These are phyloP conservation scores for Zoroaster sp. DNA, from an alignment of 53 echinoderm and acorn worm species.

Conservation along the genomic window DNA sequence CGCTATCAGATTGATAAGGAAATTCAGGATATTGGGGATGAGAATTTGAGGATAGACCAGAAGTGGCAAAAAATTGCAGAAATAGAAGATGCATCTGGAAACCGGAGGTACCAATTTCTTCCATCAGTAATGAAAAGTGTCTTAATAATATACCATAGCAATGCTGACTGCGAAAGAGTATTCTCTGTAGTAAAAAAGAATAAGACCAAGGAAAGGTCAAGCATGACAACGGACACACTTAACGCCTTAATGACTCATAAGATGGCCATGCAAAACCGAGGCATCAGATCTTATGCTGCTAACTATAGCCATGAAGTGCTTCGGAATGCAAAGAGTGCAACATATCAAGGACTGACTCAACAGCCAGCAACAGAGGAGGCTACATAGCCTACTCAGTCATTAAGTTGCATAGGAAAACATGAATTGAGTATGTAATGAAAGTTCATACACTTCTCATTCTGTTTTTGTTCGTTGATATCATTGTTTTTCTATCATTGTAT, in stretches of 20 bases:
- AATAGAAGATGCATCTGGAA: slow-evolving; percentile 1
- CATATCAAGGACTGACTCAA: no score
- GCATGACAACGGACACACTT: not conserved
- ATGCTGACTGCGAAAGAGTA: slow-evolving; percentile 36
- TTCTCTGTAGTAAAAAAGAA: slow-evolving; percentile 43
- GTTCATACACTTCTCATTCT: no score
- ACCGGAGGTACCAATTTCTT: slow-evolving; percentile 27
- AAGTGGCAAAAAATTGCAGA: slow-evolving; percentile 48
- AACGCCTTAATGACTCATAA: slow-evolving; percentile 33
- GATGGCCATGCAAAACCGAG: slow-evolving; percentile 12
- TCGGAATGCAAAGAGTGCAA: no score
- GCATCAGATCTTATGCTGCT: not conserved
- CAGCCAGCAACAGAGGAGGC: no score
- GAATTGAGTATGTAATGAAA: no score
- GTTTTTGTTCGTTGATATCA: no score
- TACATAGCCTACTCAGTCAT: no score
- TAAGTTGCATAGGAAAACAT: no score
- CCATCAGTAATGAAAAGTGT: slow-evolving; percentile 38
- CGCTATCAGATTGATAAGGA: slow-evolving; percentile 39
- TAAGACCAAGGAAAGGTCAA: slow-evolving; percentile 4
- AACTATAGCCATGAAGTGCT: not conserved
- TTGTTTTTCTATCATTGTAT: no score
- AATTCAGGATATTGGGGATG: not conserved
- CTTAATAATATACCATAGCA: slow-evolving; percentile 26
- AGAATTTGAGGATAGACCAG: slow-evolving; percentile 22